These are phyloP conservation scores for Plebejus anna DNA, from an alignment of 2,888 invertebrate genomes.

Conservation along the genomic window DNA sequence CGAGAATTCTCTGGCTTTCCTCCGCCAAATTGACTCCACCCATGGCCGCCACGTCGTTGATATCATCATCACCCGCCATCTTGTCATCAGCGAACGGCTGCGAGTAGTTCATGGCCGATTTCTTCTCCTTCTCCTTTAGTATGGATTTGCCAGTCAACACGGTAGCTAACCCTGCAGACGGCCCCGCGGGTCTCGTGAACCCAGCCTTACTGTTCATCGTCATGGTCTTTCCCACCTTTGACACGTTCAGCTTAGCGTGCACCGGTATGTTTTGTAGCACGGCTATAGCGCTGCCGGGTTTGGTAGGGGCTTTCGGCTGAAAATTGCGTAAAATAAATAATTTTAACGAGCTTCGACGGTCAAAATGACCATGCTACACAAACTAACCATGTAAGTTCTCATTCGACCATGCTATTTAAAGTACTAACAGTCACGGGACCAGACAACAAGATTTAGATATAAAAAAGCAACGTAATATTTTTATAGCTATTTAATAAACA, in stretches of 20 bases:
- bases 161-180: constrained; percentile 56
- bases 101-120: constrained; percentile 59
- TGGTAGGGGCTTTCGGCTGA: constrained; percentile 54
- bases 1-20: constrained; percentile 96
- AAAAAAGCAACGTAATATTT: constrained; percentile 4
- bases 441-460: constrained; percentile 19
- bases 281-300: constrained; percentile 57
- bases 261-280: constrained; percentile 71
- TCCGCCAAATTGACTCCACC: constrained; percentile 98
- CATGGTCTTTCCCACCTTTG: constrained; percentile 73
- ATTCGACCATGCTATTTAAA: constrained; percentile 21
- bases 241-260: constrained; percentile 62
- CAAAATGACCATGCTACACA: background rate
- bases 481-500: constrained; percentile 18
- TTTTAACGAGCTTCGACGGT: background rate
- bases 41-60: constrained; percentile 99
- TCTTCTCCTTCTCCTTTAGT: constrained; percentile 89
- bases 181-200: constrained; percentile 54
- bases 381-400: background rate
- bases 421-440: constrained; percentile 1
- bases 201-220: constrained; percentile 61
- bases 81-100: constrained; percentile 70
- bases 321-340: background rate
- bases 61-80: constrained; percentile 93
- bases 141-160: constrained; percentile 80